Conservation (phyloP, 2,888 invertebrate species). For the Anagyrus pseudococci region DNA sequence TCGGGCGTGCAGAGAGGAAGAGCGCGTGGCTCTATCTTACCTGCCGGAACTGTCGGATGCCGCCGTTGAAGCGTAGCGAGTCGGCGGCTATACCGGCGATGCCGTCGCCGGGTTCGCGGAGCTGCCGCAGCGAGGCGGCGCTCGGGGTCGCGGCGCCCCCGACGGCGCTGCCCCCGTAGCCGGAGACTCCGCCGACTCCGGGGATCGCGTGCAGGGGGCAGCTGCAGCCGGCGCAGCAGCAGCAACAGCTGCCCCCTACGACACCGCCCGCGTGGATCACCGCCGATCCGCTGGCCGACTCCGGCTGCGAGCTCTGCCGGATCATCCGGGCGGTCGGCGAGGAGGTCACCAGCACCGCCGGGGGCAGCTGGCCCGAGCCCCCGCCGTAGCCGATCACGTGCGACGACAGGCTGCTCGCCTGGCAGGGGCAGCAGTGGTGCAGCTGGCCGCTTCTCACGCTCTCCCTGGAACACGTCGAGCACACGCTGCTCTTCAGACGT, state of each 20-base stretch:
- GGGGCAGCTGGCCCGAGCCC: conserved; percentile 63
- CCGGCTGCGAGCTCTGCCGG: conserved; percentile 87
- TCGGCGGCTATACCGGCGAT: conserved; percentile 96
- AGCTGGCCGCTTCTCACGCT: conserved; percentile 55
- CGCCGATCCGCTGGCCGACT: conserved; percentile 68
- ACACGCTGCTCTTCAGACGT: conserved; percentile 17
- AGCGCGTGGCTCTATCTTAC: too few relatives aligned
- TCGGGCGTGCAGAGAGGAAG: too few relatives aligned
- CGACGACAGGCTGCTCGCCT: conserved; percentile 60
- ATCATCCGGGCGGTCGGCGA: conserved; percentile 79
- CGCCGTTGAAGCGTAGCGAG: conserved; percentile 94
- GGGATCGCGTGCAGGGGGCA: conserved; percentile 63
- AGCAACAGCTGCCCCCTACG: too few relatives aligned
- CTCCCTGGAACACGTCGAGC: conserved; percentile 49
- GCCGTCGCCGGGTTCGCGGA: conserved; percentile 83
- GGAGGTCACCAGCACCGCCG: conserved; percentile 76
- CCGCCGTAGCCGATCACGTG: conserved; percentile 9
- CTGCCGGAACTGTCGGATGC: conserved; percentile 95
- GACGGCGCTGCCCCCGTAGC: conserved; percentile 65
- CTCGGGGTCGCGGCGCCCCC: conserved; percentile 80
- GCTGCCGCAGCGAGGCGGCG: conserved; percentile 81
- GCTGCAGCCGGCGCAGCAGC: conserved; percentile 59
- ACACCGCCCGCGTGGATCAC: conserved; percentile 68
- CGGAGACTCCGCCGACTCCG: conserved; percentile 70
- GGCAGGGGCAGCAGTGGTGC: conserved; percentile 69